Percentiles rank a stretch among this genome's conserved stretches.
These are phyloP conservation scores for Exaiptasia diaphana DNA, from an alignment of 64 coral and sea anemone genomes.

Conservation along the genomic window DNA sequence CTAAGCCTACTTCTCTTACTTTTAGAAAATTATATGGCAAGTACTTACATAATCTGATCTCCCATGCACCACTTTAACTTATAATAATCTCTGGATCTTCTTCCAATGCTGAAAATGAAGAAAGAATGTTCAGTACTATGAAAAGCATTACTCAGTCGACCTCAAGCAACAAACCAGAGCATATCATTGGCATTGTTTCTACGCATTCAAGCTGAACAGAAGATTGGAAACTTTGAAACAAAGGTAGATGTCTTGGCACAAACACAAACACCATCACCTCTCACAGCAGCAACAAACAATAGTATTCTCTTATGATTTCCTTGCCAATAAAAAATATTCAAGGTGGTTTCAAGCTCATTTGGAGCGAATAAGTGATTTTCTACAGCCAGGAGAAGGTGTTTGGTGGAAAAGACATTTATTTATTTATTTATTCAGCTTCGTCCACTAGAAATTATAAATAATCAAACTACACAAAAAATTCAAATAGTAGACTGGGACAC, in stretches of 20 bases:
- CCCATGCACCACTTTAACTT: constrained; percentile 3
- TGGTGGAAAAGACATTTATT: constrained; percentile 27
- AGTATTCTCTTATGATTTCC: background rate
- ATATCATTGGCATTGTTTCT: constrained; percentile 42
- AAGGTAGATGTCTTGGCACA: background rate
- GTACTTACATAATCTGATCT: constrained; percentile 27
- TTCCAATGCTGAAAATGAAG: constrained; percentile 28
- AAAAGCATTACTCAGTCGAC: constrained; percentile 31
- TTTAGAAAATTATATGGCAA: constrained; percentile 58
- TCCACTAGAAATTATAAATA: background rate
- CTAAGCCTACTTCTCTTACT: constrained; percentile 9
- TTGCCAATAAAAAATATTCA: background rate
- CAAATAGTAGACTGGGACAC: no score
- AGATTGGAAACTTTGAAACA: background rate
- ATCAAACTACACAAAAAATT: no score
- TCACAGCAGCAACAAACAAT: background rate
- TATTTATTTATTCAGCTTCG: no score
- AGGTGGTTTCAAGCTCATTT: constrained; percentile 29
- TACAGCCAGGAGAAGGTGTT: constrained; percentile 15
- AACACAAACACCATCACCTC: background rate
- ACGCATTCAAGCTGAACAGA: constrained; percentile 30
- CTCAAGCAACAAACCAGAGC: constrained; percentile 3
- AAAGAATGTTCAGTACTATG: constrained; percentile 43
- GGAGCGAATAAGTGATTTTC: constrained; percentile 36
- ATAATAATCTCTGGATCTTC: background rate